Evolutionary conservation across 2,113 vertebrate genomes (phyloP), one percentile per base, ranked within the genome.

Genomic region (Tor tambroides): DNA sequence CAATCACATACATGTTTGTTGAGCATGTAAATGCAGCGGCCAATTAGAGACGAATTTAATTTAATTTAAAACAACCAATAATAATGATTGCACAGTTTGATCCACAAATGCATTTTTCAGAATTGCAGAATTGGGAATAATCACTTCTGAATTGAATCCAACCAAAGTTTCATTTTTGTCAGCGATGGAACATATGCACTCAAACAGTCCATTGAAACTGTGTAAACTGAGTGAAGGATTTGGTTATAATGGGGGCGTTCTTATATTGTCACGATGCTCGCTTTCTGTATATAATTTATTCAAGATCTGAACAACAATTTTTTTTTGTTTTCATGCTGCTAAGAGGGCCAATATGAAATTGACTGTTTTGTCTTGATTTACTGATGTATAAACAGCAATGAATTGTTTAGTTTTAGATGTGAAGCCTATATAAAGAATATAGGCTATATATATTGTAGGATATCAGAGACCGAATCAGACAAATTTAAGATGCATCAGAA

Each of bases 251-350:
- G 19, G 32, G 65, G 32, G 32, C 17, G 19, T 72, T 72, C 69
- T 72, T 38, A 72, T 72, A 72, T 72, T 72, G 4, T 72, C 69
- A 38, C 17, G 3, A 35, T 38, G 19, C 69, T 38, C 19, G 19
- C 69, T 72, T 72, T 72, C 69, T 38, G 32, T 38, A 32, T 72
- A 72, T 72, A 72, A 72, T 72, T 67, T 72, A 72, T 72, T 72
- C 69, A 72, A 10, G 32, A 72, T 72, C 38, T 72, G 8, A 72
- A 71, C 30, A 69, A 35, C 17, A 35, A 1, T n/a, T n/a, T n/a
- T 38, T 38, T 21, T 23, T 38, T 38, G 32, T 72, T 72, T 38
- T 72, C n/a, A 38, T 38, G 69, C 32, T 72, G 17, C 32, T 23
- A 11, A 23, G 69, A 35, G 69, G 69, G 32, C 19, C 30, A 71